Evolutionary conservation across 2,113 vertebrate species (phyloP).

Genomic region (Electrona antarctica): DNA sequence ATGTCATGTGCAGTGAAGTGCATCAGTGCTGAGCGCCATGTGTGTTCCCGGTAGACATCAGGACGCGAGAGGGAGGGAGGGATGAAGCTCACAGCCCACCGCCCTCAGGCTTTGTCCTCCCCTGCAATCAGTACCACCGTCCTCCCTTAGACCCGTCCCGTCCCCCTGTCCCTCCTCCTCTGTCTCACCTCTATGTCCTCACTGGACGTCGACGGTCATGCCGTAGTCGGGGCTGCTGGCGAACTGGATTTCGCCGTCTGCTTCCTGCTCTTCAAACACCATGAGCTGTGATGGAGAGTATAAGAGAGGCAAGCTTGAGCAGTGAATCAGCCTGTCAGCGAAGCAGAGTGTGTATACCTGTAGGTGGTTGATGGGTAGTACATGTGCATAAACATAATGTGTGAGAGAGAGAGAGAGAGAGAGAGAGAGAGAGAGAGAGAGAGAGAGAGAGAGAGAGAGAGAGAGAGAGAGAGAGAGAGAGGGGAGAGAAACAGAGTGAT

Average conservation of each 20-base stretch:
- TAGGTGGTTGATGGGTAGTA: too few species aligned
- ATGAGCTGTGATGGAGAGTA: conserved; percentile 75
- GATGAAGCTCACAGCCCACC: neutral
- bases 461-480: neutral
- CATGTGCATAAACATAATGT: too few species aligned
- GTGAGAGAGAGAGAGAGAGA: too few species aligned
- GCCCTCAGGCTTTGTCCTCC: neutral
- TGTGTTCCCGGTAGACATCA: neutral
- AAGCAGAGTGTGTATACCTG: neutral
- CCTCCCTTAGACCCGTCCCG: neutral
- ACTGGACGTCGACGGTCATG: conserved; percentile 70
- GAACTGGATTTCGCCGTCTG: conserved; percentile 82
- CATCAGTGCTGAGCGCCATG: neutral
- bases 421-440: neutral
- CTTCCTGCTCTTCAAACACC: conserved; percentile 87
- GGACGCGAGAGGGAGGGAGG: neutral
- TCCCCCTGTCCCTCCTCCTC: neutral
- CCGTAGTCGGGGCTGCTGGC: conserved; percentile 80
- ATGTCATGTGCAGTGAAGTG: conserved; percentile 5
- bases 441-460: neutral
- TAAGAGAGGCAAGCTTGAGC: neutral
- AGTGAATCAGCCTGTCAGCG: neutral
- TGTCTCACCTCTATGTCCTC: conserved; percentile 15
- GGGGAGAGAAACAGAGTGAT: neutral
- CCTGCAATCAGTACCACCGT: neutral